These are phyloP conservation scores for Xanthorhoe designata DNA, from an alignment of 2,888 invertebrate species.

Conservation along the genomic window DNA sequence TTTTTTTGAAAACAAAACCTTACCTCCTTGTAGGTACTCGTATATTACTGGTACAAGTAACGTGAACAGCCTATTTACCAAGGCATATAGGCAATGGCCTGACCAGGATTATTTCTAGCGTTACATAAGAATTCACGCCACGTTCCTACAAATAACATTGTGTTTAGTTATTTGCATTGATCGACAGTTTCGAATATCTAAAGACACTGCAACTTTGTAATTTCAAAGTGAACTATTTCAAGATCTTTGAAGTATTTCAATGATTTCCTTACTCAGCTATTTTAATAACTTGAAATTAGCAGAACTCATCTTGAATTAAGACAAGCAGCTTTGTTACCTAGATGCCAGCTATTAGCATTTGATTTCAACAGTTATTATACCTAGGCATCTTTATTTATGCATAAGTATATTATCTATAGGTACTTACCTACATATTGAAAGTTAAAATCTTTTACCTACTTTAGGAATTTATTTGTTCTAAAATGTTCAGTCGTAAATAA, in stretches of 20 bases:
- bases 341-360: neutral
- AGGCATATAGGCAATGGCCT: neutral
- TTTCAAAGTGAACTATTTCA: neutral
- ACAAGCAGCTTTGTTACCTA: neutral
- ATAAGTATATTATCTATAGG: too few species aligned
- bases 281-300: too few species aligned
- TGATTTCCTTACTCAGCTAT: neutral
- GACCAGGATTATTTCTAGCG: neutral
- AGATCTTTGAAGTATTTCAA: neutral
- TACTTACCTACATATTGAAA: too few species aligned
- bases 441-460: too few species aligned
- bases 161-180: neutral
- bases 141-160: neutral
- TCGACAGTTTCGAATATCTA: neutral
- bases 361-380: too few species aligned
- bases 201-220: slow-evolving; percentile 1
- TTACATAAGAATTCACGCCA: neutral
- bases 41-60: too few species aligned
- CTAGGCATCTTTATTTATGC: too few species aligned
- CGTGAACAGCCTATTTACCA: neutral
- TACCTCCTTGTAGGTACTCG: too few species aligned
- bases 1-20: too few species aligned
- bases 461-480: too few species aligned
- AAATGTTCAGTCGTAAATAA: too few species aligned
- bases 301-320: neutral